Evolutionary conservation across 2,888 invertebrate genomes (phyloP).

Genomic region (Rugalucina vietnamica): DNA sequence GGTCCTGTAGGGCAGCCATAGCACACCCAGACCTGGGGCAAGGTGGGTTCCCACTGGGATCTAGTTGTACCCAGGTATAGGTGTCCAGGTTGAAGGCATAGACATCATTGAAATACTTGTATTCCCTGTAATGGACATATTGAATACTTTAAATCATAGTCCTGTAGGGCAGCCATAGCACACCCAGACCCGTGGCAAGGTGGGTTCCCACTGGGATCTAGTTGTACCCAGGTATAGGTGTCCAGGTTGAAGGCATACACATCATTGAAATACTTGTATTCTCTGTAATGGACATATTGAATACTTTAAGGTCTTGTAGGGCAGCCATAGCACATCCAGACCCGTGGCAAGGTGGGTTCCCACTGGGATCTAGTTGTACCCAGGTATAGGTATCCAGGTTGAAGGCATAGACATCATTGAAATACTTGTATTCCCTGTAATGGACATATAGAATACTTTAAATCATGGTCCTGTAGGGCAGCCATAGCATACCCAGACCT

Average conservation of each 20-base stretch:
- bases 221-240: slow-evolving; percentile 90
- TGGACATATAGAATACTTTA: too few relatives aligned
- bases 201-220: slow-evolving; percentile 86
- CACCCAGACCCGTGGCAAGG: slow-evolving; percentile 92
- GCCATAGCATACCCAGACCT: slow-evolving; percentile 91
- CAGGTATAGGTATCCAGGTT: slow-evolving; percentile 92
- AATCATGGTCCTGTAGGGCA: slow-evolving; percentile 84
- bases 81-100: slow-evolving; percentile 92
- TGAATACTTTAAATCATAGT: too few relatives aligned
- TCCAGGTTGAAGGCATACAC: slow-evolving; percentile 92
- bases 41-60: slow-evolving; percentile 87
- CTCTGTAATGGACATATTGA: too few relatives aligned
- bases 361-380: slow-evolving; percentile 88
- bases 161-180: slow-evolving; percentile 87
- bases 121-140: slow-evolving; percentile 88
- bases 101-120: slow-evolving; percentile 95
- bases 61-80: slow-evolving; percentile 91
- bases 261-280: slow-evolving; percentile 95
- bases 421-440: slow-evolving; percentile 91
- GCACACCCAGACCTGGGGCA: slow-evolving; percentile 91
- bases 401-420: slow-evolving; percentile 93
- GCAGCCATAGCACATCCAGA: slow-evolving; percentile 90
- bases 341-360: slow-evolving; percentile 89
- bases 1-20: slow-evolving; percentile 86
- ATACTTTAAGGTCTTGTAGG: slow-evolving; percentile 73